Evolutionary conservation across 2,797 vertebrate species (phyloP).

Genomic region (Myotis vivesi): DNA sequence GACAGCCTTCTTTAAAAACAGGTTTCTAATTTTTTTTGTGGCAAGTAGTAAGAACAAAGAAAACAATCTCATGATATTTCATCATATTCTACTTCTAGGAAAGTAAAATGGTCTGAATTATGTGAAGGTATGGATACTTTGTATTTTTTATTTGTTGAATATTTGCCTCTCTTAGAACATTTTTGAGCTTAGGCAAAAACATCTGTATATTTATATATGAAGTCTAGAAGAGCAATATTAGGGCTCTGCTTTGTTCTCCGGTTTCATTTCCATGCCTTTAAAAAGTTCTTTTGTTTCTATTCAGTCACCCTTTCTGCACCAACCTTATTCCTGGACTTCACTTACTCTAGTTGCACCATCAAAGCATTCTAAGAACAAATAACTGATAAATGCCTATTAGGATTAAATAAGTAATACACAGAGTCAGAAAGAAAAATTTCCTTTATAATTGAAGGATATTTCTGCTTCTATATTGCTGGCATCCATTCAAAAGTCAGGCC

Average conservation of each 20-base stretch:
- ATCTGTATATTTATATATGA: background rate
- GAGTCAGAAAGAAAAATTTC: background rate
- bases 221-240: background rate
- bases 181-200: background rate
- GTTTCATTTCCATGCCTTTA: background rate
- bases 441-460: background rate
- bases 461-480: background rate
- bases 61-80: background rate
- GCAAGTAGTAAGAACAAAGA: background rate
- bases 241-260: background rate
- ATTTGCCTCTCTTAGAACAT: background rate
- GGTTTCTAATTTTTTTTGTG: background rate
- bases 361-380: background rate
- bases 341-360: background rate
- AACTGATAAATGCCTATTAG: background rate
- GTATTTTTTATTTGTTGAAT: background rate
- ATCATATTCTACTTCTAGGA: background rate
- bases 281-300: background rate
- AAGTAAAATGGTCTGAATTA: background rate
- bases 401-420: background rate
- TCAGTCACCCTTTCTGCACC: background rate
- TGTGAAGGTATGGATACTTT: background rate
- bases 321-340: background rate
- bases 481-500: background rate
- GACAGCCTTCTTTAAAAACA: background rate